A percentile compares a stretch with the other conserved stretches of the same genome.
These are phyloP conservation scores for Nymphalis urticae DNA, from an alignment of 2,888 invertebrate genomes.

Conservation along the genomic window DNA sequence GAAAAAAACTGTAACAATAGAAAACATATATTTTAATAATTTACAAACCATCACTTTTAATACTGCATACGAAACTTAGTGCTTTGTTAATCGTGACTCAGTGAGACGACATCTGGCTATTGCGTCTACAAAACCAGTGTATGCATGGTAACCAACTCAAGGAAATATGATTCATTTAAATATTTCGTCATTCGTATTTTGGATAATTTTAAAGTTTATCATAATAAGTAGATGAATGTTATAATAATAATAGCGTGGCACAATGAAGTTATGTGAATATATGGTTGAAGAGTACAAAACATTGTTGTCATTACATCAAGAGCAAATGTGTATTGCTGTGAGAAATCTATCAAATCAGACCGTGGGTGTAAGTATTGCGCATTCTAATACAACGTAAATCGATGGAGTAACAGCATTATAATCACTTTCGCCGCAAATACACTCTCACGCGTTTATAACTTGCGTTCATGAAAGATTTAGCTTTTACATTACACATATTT, in stretches of 20 bases:
- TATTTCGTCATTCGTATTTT: constrained; percentile 57
- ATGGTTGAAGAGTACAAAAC: constrained; percentile 56
- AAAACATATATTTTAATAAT: constrained; percentile 35
- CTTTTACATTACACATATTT: neutral
- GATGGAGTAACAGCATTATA: constrained; percentile 66
- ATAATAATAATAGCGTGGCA: constrained; percentile 30
- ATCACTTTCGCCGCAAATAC: constrained; percentile 67
- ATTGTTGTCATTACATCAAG: constrained; percentile 48
- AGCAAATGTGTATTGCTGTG: constrained; percentile 51
- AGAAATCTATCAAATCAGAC: constrained; percentile 73
- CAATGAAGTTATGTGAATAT: constrained; percentile 67
- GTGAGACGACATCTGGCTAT: constrained; percentile 60
- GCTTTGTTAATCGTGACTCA: constrained; percentile 67
- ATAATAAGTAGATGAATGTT: neutral
- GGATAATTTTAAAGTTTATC: constrained; percentile 42
- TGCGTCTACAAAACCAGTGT: constrained; percentile 50
- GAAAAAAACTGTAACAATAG: constrained; percentile 78
- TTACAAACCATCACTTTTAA: neutral
- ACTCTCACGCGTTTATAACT: constrained; percentile 14
- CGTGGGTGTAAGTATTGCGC: constrained; percentile 71
- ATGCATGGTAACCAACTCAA: constrained; percentile 49
- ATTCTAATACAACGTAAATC: constrained; percentile 62
- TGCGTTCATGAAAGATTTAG: constrained; percentile 11
- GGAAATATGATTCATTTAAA: constrained; percentile 65
- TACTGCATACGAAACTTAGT: constrained; percentile 5